A percentile compares a stretch with the other conserved stretches of the same genome.
Conservation (phyloP, 2,888 invertebrate species). For the Macaria liturata region DNA sequence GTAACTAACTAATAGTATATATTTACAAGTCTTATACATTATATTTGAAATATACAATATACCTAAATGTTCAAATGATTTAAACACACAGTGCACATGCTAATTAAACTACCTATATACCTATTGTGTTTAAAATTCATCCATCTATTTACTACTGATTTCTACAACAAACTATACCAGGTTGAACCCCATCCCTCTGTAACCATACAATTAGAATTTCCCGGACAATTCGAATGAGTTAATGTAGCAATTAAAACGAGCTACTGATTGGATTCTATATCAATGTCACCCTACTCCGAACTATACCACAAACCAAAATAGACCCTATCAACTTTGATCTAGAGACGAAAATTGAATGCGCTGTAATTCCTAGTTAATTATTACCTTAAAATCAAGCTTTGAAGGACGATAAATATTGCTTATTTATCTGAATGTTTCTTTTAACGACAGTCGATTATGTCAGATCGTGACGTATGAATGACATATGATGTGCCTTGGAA, state of each 20-base stretch:
- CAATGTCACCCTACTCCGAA: constrained; percentile 42
- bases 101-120: background rate
- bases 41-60: too few species aligned
- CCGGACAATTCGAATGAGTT: constrained; percentile 50
- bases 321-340: background rate
- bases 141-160: background rate
- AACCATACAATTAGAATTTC: constrained; percentile 47
- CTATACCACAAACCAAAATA: constrained; percentile 9
- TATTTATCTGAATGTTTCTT: constrained; percentile 8
- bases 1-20: too few species aligned
- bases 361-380: constrained; percentile 5
- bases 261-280: constrained; percentile 51
- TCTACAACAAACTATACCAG: constrained; percentile 23
- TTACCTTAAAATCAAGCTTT: constrained; percentile 22
- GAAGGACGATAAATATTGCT: constrained; percentile 18
- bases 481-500: too few species aligned
- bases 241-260: constrained; percentile 49
- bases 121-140: too few species aligned
- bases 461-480: too few species aligned
- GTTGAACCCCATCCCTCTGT: constrained; percentile 39
- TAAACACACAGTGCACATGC: too few species aligned
- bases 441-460: too few species aligned
- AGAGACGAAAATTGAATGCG: constrained; percentile 2
- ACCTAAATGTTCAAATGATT: too few species aligned
- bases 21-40: too few species aligned